phyloP scores from a whole-genome alignment of 64 coral and sea anemone genomes.

The Acropora tenuis region DNA sequence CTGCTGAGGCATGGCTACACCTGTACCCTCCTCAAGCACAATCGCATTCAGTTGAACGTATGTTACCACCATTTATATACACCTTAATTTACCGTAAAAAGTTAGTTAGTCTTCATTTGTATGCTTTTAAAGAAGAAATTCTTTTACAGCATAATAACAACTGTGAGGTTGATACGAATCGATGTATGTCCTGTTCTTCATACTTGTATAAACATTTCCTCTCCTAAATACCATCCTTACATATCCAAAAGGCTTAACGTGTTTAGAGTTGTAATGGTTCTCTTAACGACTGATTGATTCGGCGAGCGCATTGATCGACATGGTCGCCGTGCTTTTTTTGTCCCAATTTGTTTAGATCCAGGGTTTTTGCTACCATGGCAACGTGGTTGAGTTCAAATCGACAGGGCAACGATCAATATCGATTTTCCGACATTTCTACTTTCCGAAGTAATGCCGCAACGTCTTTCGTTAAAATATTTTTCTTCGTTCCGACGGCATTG shows the following conservation, averaged over 20 bases:
- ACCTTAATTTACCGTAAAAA: background rate
- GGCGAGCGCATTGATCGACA: background rate
- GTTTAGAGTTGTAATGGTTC: background rate
- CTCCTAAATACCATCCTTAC: background rate
- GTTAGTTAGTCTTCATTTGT: background rate
- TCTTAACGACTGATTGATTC: background rate
- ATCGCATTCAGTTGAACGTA: background rate
- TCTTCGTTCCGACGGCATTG: no score
- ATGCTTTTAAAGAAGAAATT: background rate
- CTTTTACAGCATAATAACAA: background rate
- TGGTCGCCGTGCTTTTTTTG: background rate
- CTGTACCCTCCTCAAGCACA: background rate
- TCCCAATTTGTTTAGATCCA: background rate
- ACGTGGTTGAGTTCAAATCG: background rate
- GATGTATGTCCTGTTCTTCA: background rate
- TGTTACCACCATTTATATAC: constrained; percentile 4
- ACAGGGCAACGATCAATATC: no score
- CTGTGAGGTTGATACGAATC: background rate
- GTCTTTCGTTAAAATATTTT: no score
- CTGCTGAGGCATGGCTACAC: background rate
- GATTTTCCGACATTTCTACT: no score
- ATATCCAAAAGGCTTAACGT: background rate
- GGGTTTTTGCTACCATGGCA: background rate
- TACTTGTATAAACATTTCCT: background rate
- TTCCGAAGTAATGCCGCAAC: no score